Percentiles rank a stretch among this genome's conserved stretches.
Evolutionary conservation across 2,113 vertebrate genomes (phyloP).

Genomic region (Catharus fuscescens): DNA sequence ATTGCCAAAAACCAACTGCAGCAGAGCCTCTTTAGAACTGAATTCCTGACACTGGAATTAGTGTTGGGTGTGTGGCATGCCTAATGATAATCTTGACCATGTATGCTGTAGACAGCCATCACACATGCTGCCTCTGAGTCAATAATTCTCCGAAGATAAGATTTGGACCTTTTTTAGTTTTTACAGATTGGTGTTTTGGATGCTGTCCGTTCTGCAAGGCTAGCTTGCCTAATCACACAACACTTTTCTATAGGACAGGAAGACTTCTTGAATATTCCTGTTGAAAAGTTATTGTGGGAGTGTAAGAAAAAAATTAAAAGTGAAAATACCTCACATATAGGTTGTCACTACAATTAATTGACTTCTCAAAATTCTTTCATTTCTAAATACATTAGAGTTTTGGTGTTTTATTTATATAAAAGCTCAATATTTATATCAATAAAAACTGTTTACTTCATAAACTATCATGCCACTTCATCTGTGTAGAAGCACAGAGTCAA

Average conservation of each 20-base stretch:
- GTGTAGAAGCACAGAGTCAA: accelerated
- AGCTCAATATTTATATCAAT: neutral
- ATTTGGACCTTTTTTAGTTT: constrained; percentile 62
- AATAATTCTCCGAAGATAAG: constrained; percentile 73
- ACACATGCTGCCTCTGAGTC: constrained; percentile 69
- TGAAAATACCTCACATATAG: neutral
- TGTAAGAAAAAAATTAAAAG: neutral
- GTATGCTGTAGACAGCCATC: constrained; percentile 36
- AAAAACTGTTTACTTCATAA: neutral
- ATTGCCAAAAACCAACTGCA: constrained; percentile 63
- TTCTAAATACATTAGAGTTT: neutral
- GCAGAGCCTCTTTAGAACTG: constrained; percentile 60
- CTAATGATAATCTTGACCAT: constrained; percentile 65
- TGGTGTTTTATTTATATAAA: neutral
- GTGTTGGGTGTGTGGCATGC: constrained; percentile 42
- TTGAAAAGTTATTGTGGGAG: neutral
- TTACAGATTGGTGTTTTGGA: constrained; percentile 64
- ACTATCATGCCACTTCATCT: neutral
- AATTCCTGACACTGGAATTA: constrained; percentile 73
- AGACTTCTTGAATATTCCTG: neutral
- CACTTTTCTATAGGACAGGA: constrained; percentile 33
- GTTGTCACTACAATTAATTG: neutral
- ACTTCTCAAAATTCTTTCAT: neutral
- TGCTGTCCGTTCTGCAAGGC: constrained; percentile 53
- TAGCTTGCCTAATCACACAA: constrained; percentile 40